Evolutionary conservation across 1,140 invertebrate species (phyloP), one percentile per base, ranked within the genome.

Genomic region (Harpegnathos saltator): DNA sequence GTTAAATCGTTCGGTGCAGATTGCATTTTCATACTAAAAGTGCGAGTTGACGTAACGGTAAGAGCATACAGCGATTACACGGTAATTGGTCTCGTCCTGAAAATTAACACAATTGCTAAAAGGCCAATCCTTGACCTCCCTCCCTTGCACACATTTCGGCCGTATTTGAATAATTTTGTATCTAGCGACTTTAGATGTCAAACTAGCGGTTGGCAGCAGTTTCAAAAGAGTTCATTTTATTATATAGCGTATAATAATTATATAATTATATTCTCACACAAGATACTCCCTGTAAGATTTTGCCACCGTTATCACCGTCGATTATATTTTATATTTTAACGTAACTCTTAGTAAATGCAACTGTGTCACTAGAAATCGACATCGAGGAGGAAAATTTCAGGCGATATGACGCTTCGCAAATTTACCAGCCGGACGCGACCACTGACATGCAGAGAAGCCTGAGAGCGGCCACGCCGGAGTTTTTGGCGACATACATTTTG

Each of bases 51-150:
- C 71, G 71, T 19, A 58, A 73, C 29, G 33, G 12, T 24, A n/a
- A 3, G 54, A 22, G 15, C 15, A 17, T 24, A 73, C 22, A 1
- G 29, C 0, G 22, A 17, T 22, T 24, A 15, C 9, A 15, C 19
- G 38, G 9, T 59, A 44, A 59, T 73, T 73, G 69, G 14, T 44
- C 71, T 56, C 71, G 15, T 14, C 22, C 19, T 44, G 54, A n/a
- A 44, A 73, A 73, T 73, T 73, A 19, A 7, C 22, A 15, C 59
- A 73, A 73, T 73, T 73, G 56, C 17, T 7, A 56, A 56, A 56
- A 33, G 52, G 22, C 7, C 11, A 17, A 59, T 59, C 54, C 71
- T 73, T 73, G 71, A 73, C 56, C 33, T 24, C 24, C 1, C 12
- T 9, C n/a, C 12, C 7, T 12, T 29, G 48, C 24, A 15, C 48